Base-by-base conservation (phyloP, 2,113 vertebrate species). In the Chitala chitala region DNA sequence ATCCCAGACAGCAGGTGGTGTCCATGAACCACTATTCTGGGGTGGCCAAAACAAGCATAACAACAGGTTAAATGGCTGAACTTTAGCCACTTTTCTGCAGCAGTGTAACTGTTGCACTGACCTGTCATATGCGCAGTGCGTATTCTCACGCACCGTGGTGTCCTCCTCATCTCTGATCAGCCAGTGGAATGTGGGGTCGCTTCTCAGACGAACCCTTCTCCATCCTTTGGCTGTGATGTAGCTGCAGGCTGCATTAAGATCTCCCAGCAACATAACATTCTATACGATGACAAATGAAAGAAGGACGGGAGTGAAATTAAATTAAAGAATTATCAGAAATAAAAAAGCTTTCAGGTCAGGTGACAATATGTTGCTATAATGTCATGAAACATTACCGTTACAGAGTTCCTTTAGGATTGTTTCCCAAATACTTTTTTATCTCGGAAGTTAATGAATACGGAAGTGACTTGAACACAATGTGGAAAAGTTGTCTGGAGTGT, bases 211-310 rank as follows among this genome's bases (percentile, higher is more conserved):
- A 48, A 94, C 84, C 0, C 81, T 81, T 5, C 80, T 79, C 92
- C 91, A 93, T 0, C 91, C 86, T 3, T 87, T 89, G 5, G 83
- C 38, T 6, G 89, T 90, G 55, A 95, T 84, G 0, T 95, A 96
- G 75, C 83, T 84, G 80, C 94, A 94, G 69, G 78, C 93, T 0
- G 94, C 94, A 0, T 95, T 96, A 26, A 96, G 89, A 68, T 96
- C 94, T 0, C 94, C 94, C 50, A 95, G 82, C 31, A 95, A 79
- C 77, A 96, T 84, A 68, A 94, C 54, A 3, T 93, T 91, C 94
- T 94, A 10, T 29, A 53, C 13, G 53, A 9, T 6, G 13, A 53
- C 29, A 53, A 70, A 53, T 17, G 12, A 26, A 53, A 33, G 48
- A n/a, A n/a, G n/a, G n/a, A n/a, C n/a, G 26, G 58, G 1, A 3